Base-by-base conservation (phyloP, 2,888 invertebrate species). In the Amiota minor region DNA sequence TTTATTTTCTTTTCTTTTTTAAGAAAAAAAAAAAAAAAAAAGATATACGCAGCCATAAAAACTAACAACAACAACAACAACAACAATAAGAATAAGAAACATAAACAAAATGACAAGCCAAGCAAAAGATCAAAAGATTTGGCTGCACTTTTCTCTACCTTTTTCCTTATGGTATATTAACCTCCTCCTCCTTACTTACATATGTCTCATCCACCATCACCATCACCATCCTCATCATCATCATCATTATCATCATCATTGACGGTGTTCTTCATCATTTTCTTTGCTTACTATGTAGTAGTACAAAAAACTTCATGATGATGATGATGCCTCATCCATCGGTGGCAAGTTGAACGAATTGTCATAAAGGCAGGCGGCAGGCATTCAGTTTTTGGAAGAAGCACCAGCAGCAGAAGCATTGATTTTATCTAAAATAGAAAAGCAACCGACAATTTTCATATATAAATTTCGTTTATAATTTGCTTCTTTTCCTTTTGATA, bases 61-160 rank as follows among this genome's bases (percentile, higher is more conserved):
- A 70, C 59, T 18, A 59, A 59, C 16, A 46, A 16, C 46, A 70
- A 20, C 20, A 45, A 35, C 59, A 55, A 64, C 62, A 53, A 23
- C 53, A 70, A 16, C 18, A 70, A 50, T 18, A 45, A 35, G 47
- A 55, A 70, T 55, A 53, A 23, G 49, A 70, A 61, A 23, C 23
- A 73, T 61, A 64, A 70, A 64, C 46, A 62, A 64, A 64, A 55
- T 53, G 16, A 56, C 16, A 47, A 71, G 35, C 46, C 56, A 76
- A 74, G 73, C 79, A 79, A 77, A 82, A 83, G 84, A 84, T 84
- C 82, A 84, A 83, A 84, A 80, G 82, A 78, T 82, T 74, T 80
- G 50, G 74, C 76, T 76, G 78, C 79, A 74, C 55, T 70, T 64
- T 67, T 18, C 35, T 70, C 56, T 72, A 35, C 35, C 35, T 35